A percentile compares a stretch with the other conserved stretches of the same genome.
Conservation (phyloP, 2,113 vertebrate genomes). For the Heptranchias perlo region DNA sequence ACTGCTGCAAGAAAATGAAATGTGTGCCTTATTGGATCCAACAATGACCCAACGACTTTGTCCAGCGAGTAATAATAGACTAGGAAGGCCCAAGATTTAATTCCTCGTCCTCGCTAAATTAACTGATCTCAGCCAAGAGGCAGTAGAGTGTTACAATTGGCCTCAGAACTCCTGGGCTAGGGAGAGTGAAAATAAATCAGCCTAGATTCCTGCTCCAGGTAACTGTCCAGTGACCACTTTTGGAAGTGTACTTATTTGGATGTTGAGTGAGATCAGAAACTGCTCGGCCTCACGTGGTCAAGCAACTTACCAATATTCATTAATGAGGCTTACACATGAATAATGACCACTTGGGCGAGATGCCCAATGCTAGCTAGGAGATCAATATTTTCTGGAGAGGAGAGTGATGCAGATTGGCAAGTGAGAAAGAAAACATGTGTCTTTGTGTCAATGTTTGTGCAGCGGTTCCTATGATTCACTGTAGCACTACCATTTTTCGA, state of each 20-base stretch:
- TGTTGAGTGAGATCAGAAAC: too few relatives aligned
- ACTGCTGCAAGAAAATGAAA: neutral
- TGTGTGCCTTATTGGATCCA: neutral
- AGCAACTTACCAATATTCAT: neutral
- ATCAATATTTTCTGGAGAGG: neutral
- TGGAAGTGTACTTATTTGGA: too few relatives aligned
- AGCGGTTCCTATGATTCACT: neutral
- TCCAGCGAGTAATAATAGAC: neutral
- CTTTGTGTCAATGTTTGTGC: neutral
- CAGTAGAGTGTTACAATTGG: neutral
- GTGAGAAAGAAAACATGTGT: neutral
- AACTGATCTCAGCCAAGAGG: neutral
- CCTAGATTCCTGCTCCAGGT: neutral
- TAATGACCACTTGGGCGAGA: neutral
- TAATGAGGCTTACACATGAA: neutral
- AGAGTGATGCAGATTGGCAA: neutral
- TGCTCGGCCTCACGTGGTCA: neutral
- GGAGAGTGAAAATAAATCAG: neutral
- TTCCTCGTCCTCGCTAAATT: neutral
- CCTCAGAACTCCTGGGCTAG: neutral
- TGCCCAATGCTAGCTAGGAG: neutral
- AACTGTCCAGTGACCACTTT: neutral
- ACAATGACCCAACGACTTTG: neutral
- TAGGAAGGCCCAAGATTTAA: neutral
- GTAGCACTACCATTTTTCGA: neutral